Evolutionary conservation across 1,140 invertebrate genomes (phyloP), one percentile per base, ranked within the genome.

Genomic region (Solen grandis): DNA sequence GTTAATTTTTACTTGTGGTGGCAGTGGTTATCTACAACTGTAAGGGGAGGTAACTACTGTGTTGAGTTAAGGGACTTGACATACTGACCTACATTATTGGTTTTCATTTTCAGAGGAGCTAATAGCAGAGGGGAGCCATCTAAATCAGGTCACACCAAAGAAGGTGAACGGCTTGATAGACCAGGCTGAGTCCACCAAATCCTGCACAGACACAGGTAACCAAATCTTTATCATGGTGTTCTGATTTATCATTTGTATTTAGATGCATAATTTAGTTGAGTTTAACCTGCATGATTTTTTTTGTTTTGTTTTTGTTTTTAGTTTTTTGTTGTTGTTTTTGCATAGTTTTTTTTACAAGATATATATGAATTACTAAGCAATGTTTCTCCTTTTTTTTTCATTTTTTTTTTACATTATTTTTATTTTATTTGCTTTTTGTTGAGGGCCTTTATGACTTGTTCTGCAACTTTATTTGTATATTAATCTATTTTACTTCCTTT

Each of bases 181-280:
- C 46, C 75, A 78, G n/a, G 57, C 63, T 29, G 75, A 78, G n/a
- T 78, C 75, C 5, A 68, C 75, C 33, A 78, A 69, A 25, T 78
- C 75, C n/a, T 29, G 75, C n/a, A 78, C 75, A 10, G 75, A 78
- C 60, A 78, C 75, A 69, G 75, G 75, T 78, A n/a, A 5, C 41
- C 5, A 27, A 46, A 1, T 68, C n/a, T 38, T 52, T 55, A n/a
- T 25, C 16, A 66, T 8, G 19, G 41, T 10, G 41, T 10, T 19
- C 41, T 10, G 8, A 19, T 8, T 46, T 10, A 46, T 19, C 8
- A 19, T 46, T 46, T 46, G 8, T 10, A 19, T 46, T 46, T 46
- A 19, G 41, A 46, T 46, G 41, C 41, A 46, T 46, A 8, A 46
- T n/a, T n/a, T n/a, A n/a, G n/a, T n/a, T 46, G 19, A 46, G 41